phyloP scores from a whole-genome alignment of 2,888 invertebrate species.

The Ecdyonurus torrentis region DNA sequence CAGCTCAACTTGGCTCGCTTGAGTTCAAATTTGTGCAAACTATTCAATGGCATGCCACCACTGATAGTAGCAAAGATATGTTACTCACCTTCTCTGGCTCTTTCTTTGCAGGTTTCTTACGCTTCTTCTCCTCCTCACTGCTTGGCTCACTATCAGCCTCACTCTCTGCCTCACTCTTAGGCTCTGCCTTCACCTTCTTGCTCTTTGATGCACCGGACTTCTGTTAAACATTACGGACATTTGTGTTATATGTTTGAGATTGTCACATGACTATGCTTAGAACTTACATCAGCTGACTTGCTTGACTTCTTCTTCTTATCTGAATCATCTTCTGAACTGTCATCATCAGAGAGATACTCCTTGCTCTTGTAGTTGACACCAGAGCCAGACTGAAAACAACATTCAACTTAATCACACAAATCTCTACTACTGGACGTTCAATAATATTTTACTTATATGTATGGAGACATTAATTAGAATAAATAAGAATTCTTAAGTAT shows the following conservation, averaged over 20 bases:
- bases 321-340: constrained; percentile 37
- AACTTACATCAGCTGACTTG: constrained; percentile 9
- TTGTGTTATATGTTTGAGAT: no score
- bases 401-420: no score
- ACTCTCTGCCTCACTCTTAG: constrained; percentile 5
- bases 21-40: no score
- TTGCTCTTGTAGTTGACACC: constrained; percentile 67
- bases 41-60: no score
- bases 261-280: constrained; percentile 6
- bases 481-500: no score
- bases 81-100: constrained; percentile 1
- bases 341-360: constrained; percentile 71
- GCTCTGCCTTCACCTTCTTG: constrained; percentile 10
- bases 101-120: constrained; percentile 31
- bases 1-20: no score
- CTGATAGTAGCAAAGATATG: no score
- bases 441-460: no score
- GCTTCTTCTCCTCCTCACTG: constrained; percentile 26
- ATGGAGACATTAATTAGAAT: no score
- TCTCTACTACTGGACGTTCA: no score
- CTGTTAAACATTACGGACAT: no score
- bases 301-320: constrained; percentile 24
- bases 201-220: background rate
- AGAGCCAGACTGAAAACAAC: constrained; percentile 28
- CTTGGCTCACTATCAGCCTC: constrained; percentile 10